Evolutionary conservation across 1,140 invertebrate species (phyloP).

Genomic region (Drosophila saltans): DNA sequence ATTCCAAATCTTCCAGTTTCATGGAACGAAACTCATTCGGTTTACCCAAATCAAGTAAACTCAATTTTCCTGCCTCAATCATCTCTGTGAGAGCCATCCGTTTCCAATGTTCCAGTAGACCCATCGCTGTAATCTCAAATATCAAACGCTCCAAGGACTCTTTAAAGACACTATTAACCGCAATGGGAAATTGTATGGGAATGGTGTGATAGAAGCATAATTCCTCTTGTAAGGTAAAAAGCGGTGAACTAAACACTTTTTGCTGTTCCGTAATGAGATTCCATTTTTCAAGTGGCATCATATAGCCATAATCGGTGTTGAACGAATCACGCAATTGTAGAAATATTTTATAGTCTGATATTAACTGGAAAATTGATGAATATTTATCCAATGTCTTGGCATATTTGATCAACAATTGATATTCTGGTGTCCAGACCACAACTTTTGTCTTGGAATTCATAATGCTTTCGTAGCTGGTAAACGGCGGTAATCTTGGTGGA

Average conservation of each 20-base stretch:
- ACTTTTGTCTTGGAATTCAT: conserved; percentile 43
- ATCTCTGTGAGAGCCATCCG: conserved; percentile 58
- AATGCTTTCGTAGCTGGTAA: conserved; percentile 53
- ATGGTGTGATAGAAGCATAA: conserved; percentile 56
- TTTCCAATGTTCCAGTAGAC: conserved; percentile 55
- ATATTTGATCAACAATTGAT: conserved; percentile 25
- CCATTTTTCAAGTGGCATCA: conserved; percentile 66
- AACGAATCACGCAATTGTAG: conserved; percentile 62
- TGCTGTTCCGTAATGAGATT: conserved; percentile 59
- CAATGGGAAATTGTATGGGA: conserved; percentile 61
- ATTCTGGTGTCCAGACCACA: conserved; percentile 57
- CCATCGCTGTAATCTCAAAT: conserved; percentile 48
- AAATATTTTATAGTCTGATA: conserved; percentile 42
- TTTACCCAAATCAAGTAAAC: conserved; percentile 43
- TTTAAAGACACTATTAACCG: conserved; percentile 51
- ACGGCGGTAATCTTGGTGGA: conserved; percentile 26
- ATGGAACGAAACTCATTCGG: conserved; percentile 57
- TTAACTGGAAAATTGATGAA: conserved; percentile 47
- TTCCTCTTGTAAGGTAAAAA: conserved; percentile 54
- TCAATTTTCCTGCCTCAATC: conserved; percentile 55
- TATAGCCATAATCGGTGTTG: conserved; percentile 61
- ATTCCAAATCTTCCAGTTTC: conserved; percentile 52
- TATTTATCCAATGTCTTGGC: conserved; percentile 36
- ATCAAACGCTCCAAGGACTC: conserved; percentile 52
- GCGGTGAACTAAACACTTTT: conserved; percentile 55